Base-by-base conservation (phyloP, 2,888 invertebrate species). In the Troilus luridus region DNA sequence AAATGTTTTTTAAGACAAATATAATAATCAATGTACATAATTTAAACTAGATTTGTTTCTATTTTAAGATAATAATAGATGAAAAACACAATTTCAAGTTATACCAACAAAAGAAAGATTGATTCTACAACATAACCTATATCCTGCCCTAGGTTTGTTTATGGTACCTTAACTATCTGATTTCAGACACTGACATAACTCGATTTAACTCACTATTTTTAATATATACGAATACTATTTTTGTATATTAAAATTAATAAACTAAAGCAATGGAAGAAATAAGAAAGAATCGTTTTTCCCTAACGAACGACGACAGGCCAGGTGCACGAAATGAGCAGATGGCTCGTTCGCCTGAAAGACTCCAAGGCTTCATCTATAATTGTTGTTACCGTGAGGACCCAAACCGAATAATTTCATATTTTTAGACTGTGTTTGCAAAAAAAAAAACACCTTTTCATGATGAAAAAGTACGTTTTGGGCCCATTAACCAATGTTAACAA, bases 311-410 rank as follows among this genome's bases (percentile, higher is more conserved):
- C 54, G 54, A 56, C 81, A 41, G 21, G 54, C 81, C 81, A 81
- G 81, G 81, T 81, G 81, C 81, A 81, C 54, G 81, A 56, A 54
- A 56, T 5, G 41, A 41, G 81, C 81, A 81, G 81, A 81, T 81
- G 81, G 17, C 21, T 21, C 54, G 54, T 1, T 7, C 41, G 41
- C 41, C 41, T 54, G 0, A 56, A 56, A 27, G 19, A 19, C 10
- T 81, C 81, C 81, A 67, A 67, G 67, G 67, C 67, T 67, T 14
- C 14, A 27, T 67, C 67, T 67, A 24, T 67, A 67, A 67, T 67
- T 67, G 24, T 67, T 67, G 67, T 24, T 67, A 67, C 24, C 14
- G 9, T 24, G 67, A 67, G 2, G 21, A 21, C 62, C 21, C 21
- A 62, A 62, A 62, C 24, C 67, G 12, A 24, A 67, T 67, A 24